Conservation (phyloP, 2,797 vertebrate species). For the Melanotaenia pygmaea region DNA sequence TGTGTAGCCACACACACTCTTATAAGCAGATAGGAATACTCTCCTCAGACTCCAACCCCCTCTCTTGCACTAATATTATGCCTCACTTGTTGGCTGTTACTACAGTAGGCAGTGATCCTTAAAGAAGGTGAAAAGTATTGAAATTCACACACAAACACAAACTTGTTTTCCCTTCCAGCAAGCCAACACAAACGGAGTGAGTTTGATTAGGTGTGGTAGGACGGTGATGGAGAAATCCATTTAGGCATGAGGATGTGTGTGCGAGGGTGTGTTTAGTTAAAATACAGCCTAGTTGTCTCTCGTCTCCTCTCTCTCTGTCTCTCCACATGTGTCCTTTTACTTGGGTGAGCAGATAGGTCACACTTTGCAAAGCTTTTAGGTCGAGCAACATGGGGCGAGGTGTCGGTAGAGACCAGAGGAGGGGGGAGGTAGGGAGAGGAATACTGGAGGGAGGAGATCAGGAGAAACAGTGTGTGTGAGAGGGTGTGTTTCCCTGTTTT, state of each 20-base stretch:
- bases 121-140: constrained; percentile 49
- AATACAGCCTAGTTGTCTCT: constrained; percentile 41
- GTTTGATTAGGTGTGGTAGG: constrained; percentile 42
- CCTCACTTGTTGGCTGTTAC: constrained; percentile 36
- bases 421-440: constrained; percentile 4
- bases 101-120: constrained; percentile 27
- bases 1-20: constrained; percentile 10
- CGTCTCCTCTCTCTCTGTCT: constrained; percentile 21
- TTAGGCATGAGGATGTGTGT: constrained; percentile 21
- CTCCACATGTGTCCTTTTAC: constrained; percentile 71
- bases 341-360: constrained; percentile 78
- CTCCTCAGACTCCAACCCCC: constrained; percentile 15
- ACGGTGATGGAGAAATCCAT: constrained; percentile 27
- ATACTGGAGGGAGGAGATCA: constrained; percentile 14
- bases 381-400: constrained; percentile 26
- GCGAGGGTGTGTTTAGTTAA: constrained; percentile 40
- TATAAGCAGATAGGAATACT: background rate
- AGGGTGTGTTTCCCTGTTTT: constrained; percentile 56
- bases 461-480: constrained; percentile 12
- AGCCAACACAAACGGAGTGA: constrained; percentile 18
- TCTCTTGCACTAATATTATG: constrained; percentile 34
- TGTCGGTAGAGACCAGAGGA: constrained; percentile 1
- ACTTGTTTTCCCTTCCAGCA: constrained; percentile 3
- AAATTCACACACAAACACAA: constrained; percentile 23
- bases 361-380: constrained; percentile 66